Percentiles rank a stretch among this genome's conserved stretches.
phyloP scores from a whole-genome alignment of 2,888 invertebrate species.

The Euplexia lucipara region DNA sequence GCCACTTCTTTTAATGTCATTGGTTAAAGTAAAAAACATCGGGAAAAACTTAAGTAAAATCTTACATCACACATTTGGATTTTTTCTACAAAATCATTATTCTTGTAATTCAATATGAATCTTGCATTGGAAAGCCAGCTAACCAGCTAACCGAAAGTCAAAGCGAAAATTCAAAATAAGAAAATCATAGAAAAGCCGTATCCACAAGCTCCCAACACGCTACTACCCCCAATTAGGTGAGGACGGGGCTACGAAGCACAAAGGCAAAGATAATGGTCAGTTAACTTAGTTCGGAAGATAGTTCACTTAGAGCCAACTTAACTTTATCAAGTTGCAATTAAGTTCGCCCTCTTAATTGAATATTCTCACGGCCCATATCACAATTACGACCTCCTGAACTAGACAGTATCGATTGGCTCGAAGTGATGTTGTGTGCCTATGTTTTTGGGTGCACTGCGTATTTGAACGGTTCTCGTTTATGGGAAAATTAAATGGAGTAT shows the following conservation, averaged over 20 bases:
- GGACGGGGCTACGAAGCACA: conserved; percentile 85
- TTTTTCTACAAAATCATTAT: too few relatives aligned
- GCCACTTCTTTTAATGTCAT: too few relatives aligned
- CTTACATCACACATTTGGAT: too few relatives aligned
- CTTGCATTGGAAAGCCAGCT: too few relatives aligned
- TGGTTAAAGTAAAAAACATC: too few relatives aligned
- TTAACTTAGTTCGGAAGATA: conserved; percentile 90
- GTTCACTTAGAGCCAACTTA: conserved; percentile 89
- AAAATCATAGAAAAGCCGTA: conserved; percentile 41
- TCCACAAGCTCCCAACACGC: conserved; percentile 68
- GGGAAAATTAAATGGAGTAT: background rate
- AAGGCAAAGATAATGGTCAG: conserved; percentile 91
- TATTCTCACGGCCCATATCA: conserved; percentile 88
- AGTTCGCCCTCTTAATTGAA: conserved; percentile 88
- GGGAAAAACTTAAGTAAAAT: too few relatives aligned
- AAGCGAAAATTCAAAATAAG: background rate
- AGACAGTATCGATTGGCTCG: conserved; percentile 78
- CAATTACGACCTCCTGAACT: conserved; percentile 88
- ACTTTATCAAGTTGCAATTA: conserved; percentile 90
- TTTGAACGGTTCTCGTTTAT: background rate
- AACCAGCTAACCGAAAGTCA: too few relatives aligned
- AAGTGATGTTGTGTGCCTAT: background rate
- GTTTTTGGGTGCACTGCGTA: background rate
- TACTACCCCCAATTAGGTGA: conserved; percentile 85
- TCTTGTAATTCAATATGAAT: too few relatives aligned